Conservation (phyloP, 1,140 invertebrate species). For the Drosophila arawakana region DNA sequence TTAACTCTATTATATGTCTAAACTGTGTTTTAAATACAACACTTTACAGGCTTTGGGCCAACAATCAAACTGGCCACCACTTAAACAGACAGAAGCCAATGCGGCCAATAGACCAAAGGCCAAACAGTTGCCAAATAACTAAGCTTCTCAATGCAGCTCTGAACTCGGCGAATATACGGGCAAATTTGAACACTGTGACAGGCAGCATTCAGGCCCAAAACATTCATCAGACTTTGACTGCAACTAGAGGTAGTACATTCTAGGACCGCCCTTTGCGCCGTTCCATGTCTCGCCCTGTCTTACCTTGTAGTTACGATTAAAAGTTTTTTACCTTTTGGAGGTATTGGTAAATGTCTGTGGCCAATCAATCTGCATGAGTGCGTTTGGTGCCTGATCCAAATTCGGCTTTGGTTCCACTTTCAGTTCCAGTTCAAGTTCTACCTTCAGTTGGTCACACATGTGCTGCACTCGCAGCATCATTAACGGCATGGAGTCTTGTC, state of each 20-base stretch:
- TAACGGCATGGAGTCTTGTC: conserved; percentile 28
- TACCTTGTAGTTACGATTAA: conserved; percentile 47
- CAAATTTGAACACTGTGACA: conserved; percentile 22
- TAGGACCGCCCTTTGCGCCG: neutral
- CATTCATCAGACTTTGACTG: conserved; percentile 1
- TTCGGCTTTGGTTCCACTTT: conserved; percentile 8
- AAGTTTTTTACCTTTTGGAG: conserved; percentile 44
- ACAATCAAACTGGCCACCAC: neutral
- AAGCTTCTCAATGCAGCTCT: conserved; percentile 12
- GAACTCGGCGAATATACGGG: neutral
- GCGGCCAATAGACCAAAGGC: conserved; percentile 11
- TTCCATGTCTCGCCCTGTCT: conserved; percentile 3
- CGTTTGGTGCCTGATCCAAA: conserved; percentile 39
- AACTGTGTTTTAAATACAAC: neutral
- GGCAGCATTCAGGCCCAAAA: conserved; percentile 7
- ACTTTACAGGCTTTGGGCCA: neutral
- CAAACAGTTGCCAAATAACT: conserved; percentile 22
- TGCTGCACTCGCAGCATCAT: conserved; percentile 41
- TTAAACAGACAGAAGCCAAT: conserved; percentile 10
- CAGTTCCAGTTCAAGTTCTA: neutral
- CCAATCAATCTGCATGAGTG: conserved; percentile 80
- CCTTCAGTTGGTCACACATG: conserved; percentile 2
- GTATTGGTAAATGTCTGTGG: conserved; percentile 59
- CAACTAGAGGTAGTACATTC: neutral
- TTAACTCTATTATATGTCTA: no score